A percentile compares a stretch with the other conserved stretches of the same genome.
phyloP scores from a whole-genome alignment of 2,888 invertebrate species.

The Taphrorychus bicolor region DNA sequence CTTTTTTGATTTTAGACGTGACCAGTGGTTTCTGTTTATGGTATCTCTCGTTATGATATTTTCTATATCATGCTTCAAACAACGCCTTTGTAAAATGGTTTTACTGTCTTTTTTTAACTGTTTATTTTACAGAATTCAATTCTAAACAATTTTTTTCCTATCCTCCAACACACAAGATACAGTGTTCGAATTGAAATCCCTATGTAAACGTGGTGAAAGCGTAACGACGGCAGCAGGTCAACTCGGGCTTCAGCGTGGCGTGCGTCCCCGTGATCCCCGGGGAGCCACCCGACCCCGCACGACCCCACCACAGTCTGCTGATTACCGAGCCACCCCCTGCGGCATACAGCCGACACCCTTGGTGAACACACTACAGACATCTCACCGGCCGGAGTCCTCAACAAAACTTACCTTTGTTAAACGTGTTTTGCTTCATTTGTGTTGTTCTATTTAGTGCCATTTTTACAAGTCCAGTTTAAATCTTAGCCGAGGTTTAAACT shows the following conservation, averaged over 20 bases:
- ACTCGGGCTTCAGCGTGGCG: conserved; percentile 57
- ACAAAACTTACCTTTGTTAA: no score
- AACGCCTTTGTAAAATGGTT: no score
- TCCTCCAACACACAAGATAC: not conserved
- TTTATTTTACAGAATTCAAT: not conserved
- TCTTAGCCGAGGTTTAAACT: no score
- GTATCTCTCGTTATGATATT: no score
- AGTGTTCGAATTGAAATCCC: not conserved
- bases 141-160: not conserved
- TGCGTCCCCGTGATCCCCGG: conserved; percentile 42
- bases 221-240: conserved; percentile 57
- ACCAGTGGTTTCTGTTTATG: no score
- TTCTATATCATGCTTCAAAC: no score
- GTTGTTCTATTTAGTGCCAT: no score
- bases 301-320: conserved; percentile 43
- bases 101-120: not conserved
- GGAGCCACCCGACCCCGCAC: conserved; percentile 18
- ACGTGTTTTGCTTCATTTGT: no score
- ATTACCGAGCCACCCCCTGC: conserved; percentile 42
- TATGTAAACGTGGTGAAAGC: conserved; percentile 15
- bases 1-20: no score
- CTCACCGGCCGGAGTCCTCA: conserved; percentile 28
- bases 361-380: conserved; percentile 19
- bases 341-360: conserved; percentile 40
- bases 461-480: no score